These are phyloP conservation scores for Bovichtus variegatus DNA, from an alignment of 2,797 vertebrate species.

Conservation along the genomic window DNA sequence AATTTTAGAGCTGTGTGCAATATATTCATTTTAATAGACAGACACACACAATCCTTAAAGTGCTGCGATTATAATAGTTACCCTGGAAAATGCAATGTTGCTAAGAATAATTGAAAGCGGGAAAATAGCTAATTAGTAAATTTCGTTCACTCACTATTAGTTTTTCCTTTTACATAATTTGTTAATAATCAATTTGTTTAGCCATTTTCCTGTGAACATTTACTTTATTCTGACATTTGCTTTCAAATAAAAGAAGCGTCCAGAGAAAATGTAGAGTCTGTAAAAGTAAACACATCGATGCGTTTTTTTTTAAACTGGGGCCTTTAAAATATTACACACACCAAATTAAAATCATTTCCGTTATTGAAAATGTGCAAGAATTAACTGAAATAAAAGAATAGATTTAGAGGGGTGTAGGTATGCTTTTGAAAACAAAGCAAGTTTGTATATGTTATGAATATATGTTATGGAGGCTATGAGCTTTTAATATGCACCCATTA, in stretches of 20 bases:
- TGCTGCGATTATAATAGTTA: neutral
- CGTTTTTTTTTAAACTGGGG: neutral
- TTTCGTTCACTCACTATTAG: neutral
- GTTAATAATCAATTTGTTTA: neutral
- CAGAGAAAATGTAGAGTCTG: neutral
- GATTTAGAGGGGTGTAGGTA: neutral
- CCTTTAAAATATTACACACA: neutral
- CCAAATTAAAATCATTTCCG: neutral
- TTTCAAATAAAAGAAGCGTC: no score
- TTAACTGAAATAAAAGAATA: neutral
- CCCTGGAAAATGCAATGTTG: accelerated
- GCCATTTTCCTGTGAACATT: neutral
- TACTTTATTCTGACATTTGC: neutral
- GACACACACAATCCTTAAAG: neutral
- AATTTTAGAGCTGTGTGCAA: neutral
- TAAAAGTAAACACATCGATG: neutral
- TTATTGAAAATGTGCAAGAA: neutral
- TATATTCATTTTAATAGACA: neutral
- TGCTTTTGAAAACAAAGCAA: neutral
- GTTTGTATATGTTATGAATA: no score
- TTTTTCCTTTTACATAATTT: neutral
- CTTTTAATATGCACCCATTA: neutral
- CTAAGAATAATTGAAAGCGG: neutral
- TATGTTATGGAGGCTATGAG: neutral
- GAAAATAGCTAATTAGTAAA: accelerated